Conservation (phyloP, 2,113 vertebrate genomes). For the Oreochromis niloticus region DNA sequence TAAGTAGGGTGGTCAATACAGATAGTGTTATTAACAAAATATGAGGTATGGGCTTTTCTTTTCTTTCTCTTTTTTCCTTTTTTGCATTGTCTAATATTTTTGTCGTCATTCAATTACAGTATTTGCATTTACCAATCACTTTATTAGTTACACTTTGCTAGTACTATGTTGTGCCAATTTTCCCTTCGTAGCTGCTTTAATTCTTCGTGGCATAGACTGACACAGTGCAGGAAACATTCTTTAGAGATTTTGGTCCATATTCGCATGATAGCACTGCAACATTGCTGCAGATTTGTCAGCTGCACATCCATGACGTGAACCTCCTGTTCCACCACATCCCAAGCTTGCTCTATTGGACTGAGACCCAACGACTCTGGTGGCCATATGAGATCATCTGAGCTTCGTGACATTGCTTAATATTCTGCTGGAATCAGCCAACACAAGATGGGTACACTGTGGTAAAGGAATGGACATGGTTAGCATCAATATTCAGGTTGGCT, state of each 20-base stretch:
- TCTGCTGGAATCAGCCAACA: neutral
- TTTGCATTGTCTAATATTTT: neutral
- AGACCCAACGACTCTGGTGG: neutral
- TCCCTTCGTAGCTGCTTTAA: neutral
- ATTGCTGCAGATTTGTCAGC: neutral
- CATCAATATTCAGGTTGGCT: neutral
- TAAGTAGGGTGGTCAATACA: neutral
- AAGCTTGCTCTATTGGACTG: neutral
- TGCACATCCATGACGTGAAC: neutral
- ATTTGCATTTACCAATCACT: neutral
- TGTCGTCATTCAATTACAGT: neutral
- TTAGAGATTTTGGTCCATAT: neutral
- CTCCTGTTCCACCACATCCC: neutral
- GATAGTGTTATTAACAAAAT: neutral
- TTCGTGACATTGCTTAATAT: neutral
- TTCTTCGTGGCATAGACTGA: neutral
- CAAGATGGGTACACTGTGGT: neutral
- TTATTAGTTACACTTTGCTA: neutral
- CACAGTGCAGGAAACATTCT: neutral
- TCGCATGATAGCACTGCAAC: neutral
- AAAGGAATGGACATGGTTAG: neutral
- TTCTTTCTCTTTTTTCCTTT: neutral
- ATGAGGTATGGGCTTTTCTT: neutral
- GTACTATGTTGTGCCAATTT: neutral
- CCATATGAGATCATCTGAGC: neutral